Evolutionary conservation across 1,140 invertebrate species (phyloP).

Genomic region (Octopus bimaculoides): DNA sequence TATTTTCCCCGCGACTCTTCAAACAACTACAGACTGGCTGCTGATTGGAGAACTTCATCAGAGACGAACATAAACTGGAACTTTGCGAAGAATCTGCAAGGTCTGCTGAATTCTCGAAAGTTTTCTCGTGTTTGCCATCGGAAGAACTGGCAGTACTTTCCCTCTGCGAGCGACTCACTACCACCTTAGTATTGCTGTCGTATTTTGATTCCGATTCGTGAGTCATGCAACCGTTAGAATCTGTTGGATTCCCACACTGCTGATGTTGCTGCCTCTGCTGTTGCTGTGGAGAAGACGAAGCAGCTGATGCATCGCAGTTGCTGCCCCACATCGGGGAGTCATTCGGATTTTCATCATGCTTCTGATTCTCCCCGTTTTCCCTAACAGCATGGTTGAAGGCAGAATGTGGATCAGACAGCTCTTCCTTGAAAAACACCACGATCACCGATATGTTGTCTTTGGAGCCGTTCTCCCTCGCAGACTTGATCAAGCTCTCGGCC

Average conservation of each 20-base stretch:
- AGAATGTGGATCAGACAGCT: slow-evolving; percentile 31
- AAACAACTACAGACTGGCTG: too few relatives aligned
- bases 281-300: background rate
- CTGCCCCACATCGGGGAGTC: too few relatives aligned
- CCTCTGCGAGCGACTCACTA: too few relatives aligned
- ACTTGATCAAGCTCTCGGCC: slow-evolving; percentile 69
- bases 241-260: background rate
- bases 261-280: background rate
- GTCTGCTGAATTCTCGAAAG: too few relatives aligned
- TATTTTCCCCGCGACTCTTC: too few relatives aligned
- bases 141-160: too few relatives aligned
- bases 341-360: background rate
- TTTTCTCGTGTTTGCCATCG: too few relatives aligned
- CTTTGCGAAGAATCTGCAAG: too few relatives aligned
- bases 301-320: background rate
- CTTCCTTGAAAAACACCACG: slow-evolving; percentile 77
- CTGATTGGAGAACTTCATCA: too few relatives aligned
- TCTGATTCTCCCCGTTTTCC: slow-evolving; percentile 9
- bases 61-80: too few relatives aligned
- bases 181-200: background rate
- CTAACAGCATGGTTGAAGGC: background rate
- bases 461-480: slow-evolving; percentile 74
- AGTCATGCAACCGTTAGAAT: background rate
- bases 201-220: background rate
- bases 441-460: slow-evolving; percentile 85